These are phyloP conservation scores for Malurus alboscapulatus DNA, from an alignment of 2,113 vertebrate genomes.

Conservation along the genomic window DNA sequence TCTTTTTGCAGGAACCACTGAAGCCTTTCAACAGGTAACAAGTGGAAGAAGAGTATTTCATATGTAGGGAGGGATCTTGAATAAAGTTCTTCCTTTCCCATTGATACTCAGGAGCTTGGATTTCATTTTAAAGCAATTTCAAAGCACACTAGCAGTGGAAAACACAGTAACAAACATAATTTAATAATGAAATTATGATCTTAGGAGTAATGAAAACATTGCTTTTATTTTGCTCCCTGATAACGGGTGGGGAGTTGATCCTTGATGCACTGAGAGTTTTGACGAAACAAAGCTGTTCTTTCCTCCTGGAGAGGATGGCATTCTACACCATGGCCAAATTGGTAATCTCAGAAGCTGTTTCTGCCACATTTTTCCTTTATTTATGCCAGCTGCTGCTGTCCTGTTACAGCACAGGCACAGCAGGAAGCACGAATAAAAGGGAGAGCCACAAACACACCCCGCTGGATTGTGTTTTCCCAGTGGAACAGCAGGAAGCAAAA, in stretches of 20 bases:
- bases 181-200: background rate
- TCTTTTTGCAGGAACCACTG: background rate
- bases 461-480: conserved; percentile 49
- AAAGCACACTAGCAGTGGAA: background rate
- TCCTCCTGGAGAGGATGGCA: background rate
- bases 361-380: conserved; percentile 10
- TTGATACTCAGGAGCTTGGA: background rate
- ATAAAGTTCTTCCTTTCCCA: background rate
- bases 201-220: background rate
- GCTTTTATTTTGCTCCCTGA: conserved; percentile 36
- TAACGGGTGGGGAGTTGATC: background rate
- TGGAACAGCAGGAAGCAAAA: conserved; percentile 52
- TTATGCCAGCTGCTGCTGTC: conserved; percentile 16
- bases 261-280: background rate
- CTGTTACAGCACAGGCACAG: conserved; percentile 55
- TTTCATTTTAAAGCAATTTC: background rate
- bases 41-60: background rate
- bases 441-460: conserved; percentile 18
- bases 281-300: background rate
- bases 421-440: conserved; percentile 55
- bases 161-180: background rate
- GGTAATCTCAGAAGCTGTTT: background rate
- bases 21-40: background rate
- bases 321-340: background rate
- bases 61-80: background rate